Conservation (phyloP, 2,797 vertebrate genomes). For the Hozukius guyotensis region DNA sequence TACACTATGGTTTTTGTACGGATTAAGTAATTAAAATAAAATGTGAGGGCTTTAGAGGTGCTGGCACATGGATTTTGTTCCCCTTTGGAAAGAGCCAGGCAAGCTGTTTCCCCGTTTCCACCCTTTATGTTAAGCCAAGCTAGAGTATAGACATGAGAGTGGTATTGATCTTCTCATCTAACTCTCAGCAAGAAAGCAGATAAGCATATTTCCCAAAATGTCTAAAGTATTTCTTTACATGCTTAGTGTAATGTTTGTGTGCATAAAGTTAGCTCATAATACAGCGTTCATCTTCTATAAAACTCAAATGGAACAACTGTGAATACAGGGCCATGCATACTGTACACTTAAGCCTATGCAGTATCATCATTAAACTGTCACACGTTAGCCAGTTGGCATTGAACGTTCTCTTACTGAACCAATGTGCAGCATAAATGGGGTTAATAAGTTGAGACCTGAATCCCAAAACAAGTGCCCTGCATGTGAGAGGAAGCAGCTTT, state of each 20-base stretch:
- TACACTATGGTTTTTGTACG: too few relatives aligned
- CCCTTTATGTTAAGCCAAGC: too few relatives aligned
- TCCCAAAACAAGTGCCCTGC: constrained; percentile 18
- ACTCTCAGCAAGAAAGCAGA: background rate
- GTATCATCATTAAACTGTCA: background rate
- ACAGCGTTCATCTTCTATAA: background rate
- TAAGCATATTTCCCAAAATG: background rate
- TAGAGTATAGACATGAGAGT: background rate
- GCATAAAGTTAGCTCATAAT: background rate
- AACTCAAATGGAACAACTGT: background rate
- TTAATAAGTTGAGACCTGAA: constrained; percentile 18
- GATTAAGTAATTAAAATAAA: too few relatives aligned
- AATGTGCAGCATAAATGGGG: constrained; percentile 5
- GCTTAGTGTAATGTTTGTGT: background rate
- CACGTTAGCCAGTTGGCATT: background rate
- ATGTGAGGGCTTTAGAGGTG: too few relatives aligned
- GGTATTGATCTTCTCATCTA: background rate
- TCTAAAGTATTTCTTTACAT: background rate
- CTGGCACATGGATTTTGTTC: too few relatives aligned
- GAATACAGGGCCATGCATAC: too few relatives aligned
- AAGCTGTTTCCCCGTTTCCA: background rate
- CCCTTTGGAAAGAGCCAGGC: too few relatives aligned
- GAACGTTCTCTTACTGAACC: background rate
- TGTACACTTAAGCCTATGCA: background rate
- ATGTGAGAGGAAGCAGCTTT: constrained; percentile 55